phyloP scores from a whole-genome alignment of 2,888 invertebrate genomes.

The Tanytarsus gracilentus region DNA sequence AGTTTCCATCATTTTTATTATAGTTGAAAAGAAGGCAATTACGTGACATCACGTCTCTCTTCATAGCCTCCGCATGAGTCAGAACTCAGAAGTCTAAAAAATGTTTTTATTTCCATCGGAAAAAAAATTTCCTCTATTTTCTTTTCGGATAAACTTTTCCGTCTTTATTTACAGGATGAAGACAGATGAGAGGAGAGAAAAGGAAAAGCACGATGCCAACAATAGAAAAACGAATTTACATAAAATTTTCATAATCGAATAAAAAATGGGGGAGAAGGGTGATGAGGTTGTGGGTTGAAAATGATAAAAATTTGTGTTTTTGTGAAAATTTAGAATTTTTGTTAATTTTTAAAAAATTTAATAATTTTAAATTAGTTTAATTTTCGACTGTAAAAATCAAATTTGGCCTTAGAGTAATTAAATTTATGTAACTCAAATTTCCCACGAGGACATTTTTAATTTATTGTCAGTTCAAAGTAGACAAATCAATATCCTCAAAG shows the following conservation, averaged over 20 bases:
- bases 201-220: not conserved
- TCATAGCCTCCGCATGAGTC: not conserved
- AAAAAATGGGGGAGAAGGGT: not conserved
- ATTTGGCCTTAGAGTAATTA: too few species aligned
- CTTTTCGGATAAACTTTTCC: not conserved
- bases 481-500: not conserved
- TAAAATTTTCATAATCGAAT: slow-evolving; percentile 14
- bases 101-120: not conserved
- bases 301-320: not conserved
- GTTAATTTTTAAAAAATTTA: too few species aligned
- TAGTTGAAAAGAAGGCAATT: slow-evolving; percentile 8
- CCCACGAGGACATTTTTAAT: too few species aligned
- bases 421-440: too few species aligned
- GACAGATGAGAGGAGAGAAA: not conserved
- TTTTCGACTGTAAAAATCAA: too few species aligned
- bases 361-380: too few species aligned
- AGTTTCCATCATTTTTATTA: slow-evolving; percentile 11
- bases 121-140: not conserved
- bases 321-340: too few species aligned
- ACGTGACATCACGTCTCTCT: slow-evolving; percentile 14
- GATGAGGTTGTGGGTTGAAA: not conserved
- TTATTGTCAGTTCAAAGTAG: too few species aligned
- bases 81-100: not conserved
- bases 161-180: not conserved
- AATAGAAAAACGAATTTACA: not conserved